A percentile compares a stretch with the other conserved stretches of the same genome.
These are phyloP conservation scores for Magallana angulata DNA, from an alignment of 1,140 invertebrate species.

Conservation along the genomic window DNA sequence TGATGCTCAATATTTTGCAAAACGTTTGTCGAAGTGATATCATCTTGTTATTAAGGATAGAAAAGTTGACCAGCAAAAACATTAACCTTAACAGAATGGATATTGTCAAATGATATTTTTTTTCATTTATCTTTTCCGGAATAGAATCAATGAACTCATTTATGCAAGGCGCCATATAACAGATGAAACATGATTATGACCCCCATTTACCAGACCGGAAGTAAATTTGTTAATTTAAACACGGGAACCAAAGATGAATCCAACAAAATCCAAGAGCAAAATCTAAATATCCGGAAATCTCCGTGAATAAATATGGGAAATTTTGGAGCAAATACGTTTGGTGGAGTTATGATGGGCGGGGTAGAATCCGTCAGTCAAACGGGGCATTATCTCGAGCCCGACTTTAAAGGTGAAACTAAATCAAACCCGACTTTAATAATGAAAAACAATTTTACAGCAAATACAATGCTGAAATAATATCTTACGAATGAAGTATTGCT, in stretches of 20 bases:
- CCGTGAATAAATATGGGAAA: neutral
- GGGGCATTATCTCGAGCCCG: slow-evolving; percentile 22
- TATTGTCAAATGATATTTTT: too few relatives aligned
- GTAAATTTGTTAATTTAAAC: neutral
- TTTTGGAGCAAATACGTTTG: neutral
- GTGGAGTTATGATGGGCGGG: neutral
- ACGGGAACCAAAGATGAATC: neutral
- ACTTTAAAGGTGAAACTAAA: neutral
- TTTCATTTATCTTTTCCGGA: neutral
- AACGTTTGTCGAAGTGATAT: too few relatives aligned
- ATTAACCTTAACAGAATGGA: too few relatives aligned
- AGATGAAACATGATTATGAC: slow-evolving; percentile 28
- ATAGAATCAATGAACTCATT: slow-evolving; percentile 31
- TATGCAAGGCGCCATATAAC: neutral
- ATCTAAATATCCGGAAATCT: neutral
- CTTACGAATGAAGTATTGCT: too few relatives aligned
- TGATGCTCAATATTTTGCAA: too few relatives aligned
- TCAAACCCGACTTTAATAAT: too few relatives aligned
- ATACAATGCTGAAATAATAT: too few relatives aligned
- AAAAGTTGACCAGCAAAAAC: too few relatives aligned
- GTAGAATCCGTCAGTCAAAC: neutral
- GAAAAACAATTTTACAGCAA: too few relatives aligned
- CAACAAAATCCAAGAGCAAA: neutral
- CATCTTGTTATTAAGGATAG: too few relatives aligned
- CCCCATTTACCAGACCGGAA: slow-evolving; percentile 38